These are phyloP conservation scores for Apamea epomidion DNA, from an alignment of 2,888 invertebrate species.

Conservation along the genomic window DNA sequence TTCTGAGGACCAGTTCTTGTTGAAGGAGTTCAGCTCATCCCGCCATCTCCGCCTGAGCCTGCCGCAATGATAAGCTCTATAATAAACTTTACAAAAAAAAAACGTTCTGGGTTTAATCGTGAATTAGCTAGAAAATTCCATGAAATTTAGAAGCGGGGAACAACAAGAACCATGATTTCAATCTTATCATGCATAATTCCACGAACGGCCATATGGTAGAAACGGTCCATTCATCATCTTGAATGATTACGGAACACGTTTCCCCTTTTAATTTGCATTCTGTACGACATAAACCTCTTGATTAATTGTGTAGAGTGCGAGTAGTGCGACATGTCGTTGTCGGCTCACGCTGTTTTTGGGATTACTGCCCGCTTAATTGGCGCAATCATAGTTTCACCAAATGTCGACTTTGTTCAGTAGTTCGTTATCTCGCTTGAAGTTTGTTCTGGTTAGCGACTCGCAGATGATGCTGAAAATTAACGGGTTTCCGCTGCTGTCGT, in stretches of 20 bases:
- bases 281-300: slow-evolving; percentile 71
- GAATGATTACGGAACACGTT: slow-evolving; percentile 74
- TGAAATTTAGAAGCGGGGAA: slow-evolving; percentile 36
- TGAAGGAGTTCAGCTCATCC: too few species aligned
- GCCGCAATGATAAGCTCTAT: too few species aligned
- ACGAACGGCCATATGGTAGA: slow-evolving; percentile 47
- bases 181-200: slow-evolving; percentile 52
- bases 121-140: slow-evolving; percentile 22
- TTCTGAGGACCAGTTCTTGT: too few species aligned
- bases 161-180: slow-evolving; percentile 46
- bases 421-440: slow-evolving; percentile 63
- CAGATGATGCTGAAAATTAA: slow-evolving; percentile 75
- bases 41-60: too few species aligned
- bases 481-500: slow-evolving; percentile 82
- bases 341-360: slow-evolving; percentile 72
- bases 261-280: slow-evolving; percentile 73
- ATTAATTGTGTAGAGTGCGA: slow-evolving; percentile 75
- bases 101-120: neutral
- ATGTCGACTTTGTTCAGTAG: slow-evolving; percentile 33
- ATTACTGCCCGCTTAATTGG: slow-evolving; percentile 69
- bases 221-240: slow-evolving; percentile 76
- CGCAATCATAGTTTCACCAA: slow-evolving; percentile 61
- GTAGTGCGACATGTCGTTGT: slow-evolving; percentile 63
- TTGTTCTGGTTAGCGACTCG: slow-evolving; percentile 67
- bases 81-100: neutral